Evolutionary conservation across 1,140 invertebrate species (phyloP).

Genomic region (Tribolium castaneum): DNA sequence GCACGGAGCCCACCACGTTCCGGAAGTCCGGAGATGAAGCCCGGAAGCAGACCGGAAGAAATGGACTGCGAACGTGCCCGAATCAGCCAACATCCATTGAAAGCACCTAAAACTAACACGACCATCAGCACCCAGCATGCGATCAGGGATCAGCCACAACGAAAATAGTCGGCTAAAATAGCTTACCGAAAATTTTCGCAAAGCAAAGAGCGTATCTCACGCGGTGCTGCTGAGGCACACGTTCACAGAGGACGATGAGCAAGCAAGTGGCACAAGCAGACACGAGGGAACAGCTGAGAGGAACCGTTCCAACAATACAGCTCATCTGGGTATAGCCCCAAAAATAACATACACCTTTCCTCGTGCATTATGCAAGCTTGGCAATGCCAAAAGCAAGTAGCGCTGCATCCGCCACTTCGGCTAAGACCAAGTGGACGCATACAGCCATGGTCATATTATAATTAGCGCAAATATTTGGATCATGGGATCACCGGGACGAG

Average conservation of each 20-base stretch:
- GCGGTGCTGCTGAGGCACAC: background rate
- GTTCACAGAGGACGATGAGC: constrained; percentile 6
- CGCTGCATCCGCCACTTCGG: background rate
- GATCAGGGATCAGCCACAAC: background rate
- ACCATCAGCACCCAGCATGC: background rate
- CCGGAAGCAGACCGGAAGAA: constrained; percentile 29
- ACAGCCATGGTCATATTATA: background rate
- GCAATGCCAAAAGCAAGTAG: constrained; percentile 36
- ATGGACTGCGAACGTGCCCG: constrained; percentile 14
- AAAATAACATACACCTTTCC: constrained; percentile 28
- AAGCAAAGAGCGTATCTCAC: background rate
- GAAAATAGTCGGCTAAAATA: constrained; percentile 6
- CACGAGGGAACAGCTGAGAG: constrained; percentile 51
- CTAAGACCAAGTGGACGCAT: background rate
- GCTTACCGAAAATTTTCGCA: constrained; percentile 12
- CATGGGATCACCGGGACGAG: background rate
- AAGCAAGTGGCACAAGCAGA: constrained; percentile 37
- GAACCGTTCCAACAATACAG: constrained; percentile 43
- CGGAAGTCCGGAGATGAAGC: constrained; percentile 40
- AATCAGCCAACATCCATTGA: constrained; percentile 43
- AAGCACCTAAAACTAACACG: constrained; percentile 47
- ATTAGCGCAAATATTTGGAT: constrained; percentile 23
- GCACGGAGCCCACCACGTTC: constrained; percentile 77
- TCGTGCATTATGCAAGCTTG: constrained; percentile 53
- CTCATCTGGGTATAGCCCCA: constrained; percentile 35